Percentiles rank a stretch among this genome's conserved stretches.
Evolutionary conservation across 1,140 invertebrate genomes (phyloP).

Genomic region (Diachasmimorpha longicaudata): DNA sequence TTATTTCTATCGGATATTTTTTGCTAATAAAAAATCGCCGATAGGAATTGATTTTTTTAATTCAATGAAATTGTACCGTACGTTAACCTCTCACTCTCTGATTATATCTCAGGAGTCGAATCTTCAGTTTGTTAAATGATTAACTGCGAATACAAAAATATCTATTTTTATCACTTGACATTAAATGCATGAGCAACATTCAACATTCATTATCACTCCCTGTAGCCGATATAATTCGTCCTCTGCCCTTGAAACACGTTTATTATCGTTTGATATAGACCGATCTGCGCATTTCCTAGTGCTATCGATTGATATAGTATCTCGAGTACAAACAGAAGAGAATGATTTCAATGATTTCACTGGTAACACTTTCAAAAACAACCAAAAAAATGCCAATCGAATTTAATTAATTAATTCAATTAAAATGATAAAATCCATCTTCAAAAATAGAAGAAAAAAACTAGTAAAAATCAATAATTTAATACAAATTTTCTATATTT

Average conservation of each 20-base stretch:
- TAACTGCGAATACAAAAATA: neutral
- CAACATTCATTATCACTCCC: neutral
- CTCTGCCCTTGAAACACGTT: neutral
- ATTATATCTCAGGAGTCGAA: conserved; percentile 28
- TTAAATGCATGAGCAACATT: neutral
- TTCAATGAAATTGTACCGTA: too few relatives aligned
- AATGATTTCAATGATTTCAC: neutral
- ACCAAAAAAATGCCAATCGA: too few relatives aligned
- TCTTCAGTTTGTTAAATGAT: neutral
- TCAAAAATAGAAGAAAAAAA: neutral
- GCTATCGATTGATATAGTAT: conserved; percentile 36
- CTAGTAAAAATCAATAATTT: neutral
- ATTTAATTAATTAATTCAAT: too few relatives aligned
- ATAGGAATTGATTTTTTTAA: too few relatives aligned
- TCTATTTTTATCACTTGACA: neutral
- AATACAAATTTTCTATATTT: neutral
- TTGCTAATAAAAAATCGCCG: too few relatives aligned
- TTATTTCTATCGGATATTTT: too few relatives aligned
- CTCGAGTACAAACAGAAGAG: conserved; percentile 36
- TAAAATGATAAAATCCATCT: neutral
- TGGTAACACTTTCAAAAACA: too few relatives aligned
- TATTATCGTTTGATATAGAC: conserved; percentile 13
- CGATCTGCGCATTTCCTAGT: conserved; percentile 10
- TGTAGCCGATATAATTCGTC: neutral
- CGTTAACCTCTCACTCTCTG: neutral